Conservation (phyloP, 2,888 invertebrate genomes). For the Carcina quercana region DNA sequence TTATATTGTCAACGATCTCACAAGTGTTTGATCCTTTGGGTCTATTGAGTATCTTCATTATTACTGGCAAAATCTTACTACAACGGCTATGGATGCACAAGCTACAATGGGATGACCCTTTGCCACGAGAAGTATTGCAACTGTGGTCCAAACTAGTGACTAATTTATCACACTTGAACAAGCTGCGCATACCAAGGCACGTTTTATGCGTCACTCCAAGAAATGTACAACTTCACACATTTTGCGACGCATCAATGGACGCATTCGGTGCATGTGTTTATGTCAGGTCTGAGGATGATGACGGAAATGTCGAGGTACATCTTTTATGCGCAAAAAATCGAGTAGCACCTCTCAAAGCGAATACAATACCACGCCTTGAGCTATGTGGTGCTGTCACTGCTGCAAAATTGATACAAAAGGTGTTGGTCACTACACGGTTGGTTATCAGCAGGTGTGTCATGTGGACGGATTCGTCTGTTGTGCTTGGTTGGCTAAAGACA, state of each 20-base stretch:
- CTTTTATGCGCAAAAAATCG: conserved; percentile 4
- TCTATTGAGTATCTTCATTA: conserved; percentile 9
- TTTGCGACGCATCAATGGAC: conserved; percentile 7
- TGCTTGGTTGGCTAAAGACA: conserved; percentile 19
- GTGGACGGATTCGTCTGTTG: conserved; percentile 21
- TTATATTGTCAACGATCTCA: conserved; percentile 3
- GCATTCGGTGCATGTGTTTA: conserved; percentile 8
- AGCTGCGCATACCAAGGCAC: conserved; percentile 4
- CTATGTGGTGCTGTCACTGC: conserved; percentile 12
- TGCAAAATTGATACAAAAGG: conserved; percentile 7
- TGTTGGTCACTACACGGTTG: conserved; percentile 1
- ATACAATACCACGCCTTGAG: conserved; percentile 12
- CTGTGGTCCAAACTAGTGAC: conserved; percentile 3
- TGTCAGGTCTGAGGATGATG: background rate
- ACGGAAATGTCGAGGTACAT: conserved; percentile 2
- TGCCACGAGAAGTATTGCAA: conserved; percentile 1
- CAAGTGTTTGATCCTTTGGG: conserved; percentile 12
- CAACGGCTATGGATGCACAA: conserved; percentile 14
- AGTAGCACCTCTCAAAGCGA: conserved; percentile 12
- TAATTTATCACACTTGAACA: conserved; percentile 4
- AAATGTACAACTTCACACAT: conserved; percentile 5
- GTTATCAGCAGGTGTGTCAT: background rate
- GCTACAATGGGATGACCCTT: conserved; percentile 10
- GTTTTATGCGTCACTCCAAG: background rate
- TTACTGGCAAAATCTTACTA: conserved; percentile 14